Conservation (phyloP, 2,888 invertebrate genomes). For the Parnassius apollo region DNA sequence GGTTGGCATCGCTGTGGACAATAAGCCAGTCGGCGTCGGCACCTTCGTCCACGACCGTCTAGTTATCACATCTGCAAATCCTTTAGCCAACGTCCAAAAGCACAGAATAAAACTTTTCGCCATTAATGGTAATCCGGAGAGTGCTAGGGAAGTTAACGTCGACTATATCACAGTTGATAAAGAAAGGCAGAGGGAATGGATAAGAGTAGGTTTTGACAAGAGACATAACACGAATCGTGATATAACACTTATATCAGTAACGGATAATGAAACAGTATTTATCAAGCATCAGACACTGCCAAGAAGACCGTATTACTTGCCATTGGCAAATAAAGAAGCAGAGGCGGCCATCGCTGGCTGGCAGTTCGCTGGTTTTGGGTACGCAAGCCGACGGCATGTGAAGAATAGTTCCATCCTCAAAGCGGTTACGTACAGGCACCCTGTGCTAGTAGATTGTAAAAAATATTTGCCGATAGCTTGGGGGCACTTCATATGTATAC, state of each 20-base stretch:
- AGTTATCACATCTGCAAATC: slow-evolving; percentile 29
- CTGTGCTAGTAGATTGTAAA: slow-evolving; percentile 26
- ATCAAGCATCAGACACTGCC: slow-evolving; percentile 12
- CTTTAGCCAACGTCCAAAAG: slow-evolving; percentile 17
- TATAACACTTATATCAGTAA: slow-evolving; percentile 22
- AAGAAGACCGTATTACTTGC: slow-evolving; percentile 10
- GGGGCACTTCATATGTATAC: slow-evolving; percentile 31
- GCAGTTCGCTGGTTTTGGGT: slow-evolving; percentile 31
- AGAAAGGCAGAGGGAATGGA: slow-evolving; percentile 24
- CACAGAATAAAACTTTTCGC: slow-evolving; percentile 20
- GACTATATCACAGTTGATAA: slow-evolving; percentile 18
- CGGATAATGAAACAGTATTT: slow-evolving; percentile 5
- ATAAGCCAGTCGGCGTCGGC: slow-evolving; percentile 20
- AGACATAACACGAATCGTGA: slow-evolving; percentile 29
- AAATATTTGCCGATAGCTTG: slow-evolving; percentile 32
- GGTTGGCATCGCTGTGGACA: slow-evolving; percentile 25
- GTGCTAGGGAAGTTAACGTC: slow-evolving; percentile 1
- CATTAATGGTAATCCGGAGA: slow-evolving; percentile 8
- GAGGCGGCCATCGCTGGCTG: slow-evolving; percentile 6
- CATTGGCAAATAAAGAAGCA: background rate
- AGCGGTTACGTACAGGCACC: slow-evolving; percentile 17
- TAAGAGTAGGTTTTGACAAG: slow-evolving; percentile 24
- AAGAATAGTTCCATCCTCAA: slow-evolving; percentile 21
- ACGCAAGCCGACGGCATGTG: slow-evolving; percentile 22
- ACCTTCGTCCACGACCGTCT: slow-evolving; percentile 17